Percentiles rank a stretch among this genome's conserved stretches.
phyloP scores from a whole-genome alignment of 2,113 vertebrate genomes.

The Alces alces region DNA sequence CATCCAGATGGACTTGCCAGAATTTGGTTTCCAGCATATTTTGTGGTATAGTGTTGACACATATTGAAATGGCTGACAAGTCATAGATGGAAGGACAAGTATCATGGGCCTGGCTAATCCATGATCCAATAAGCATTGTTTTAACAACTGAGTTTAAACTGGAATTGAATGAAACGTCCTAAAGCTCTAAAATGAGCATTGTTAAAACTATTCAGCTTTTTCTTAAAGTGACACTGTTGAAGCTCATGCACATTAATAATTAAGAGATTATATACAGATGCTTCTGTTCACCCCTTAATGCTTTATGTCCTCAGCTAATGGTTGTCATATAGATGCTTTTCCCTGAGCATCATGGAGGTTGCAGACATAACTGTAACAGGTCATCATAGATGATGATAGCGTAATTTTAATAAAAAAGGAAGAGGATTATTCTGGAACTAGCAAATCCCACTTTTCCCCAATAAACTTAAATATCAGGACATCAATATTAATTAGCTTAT shows the following conservation, averaged over 20 bases:
- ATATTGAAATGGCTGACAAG: background rate
- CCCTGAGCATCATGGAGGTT: background rate
- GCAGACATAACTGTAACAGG: background rate
- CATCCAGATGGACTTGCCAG: background rate
- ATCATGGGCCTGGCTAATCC: background rate
- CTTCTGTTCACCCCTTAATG: background rate
- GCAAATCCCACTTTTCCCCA: background rate
- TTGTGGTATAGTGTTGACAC: background rate
- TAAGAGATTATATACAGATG: background rate
- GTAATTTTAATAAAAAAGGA: background rate
- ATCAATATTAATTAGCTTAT: background rate
- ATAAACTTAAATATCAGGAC: background rate
- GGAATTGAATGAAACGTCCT: background rate
- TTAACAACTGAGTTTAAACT: background rate
- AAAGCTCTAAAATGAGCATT: background rate
- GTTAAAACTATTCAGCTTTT: background rate
- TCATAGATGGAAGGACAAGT: background rate
- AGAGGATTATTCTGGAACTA: background rate
- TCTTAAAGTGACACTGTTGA: background rate
- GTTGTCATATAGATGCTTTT: background rate
- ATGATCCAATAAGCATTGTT: background rate
- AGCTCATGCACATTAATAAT: background rate
- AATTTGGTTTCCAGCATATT: background rate
- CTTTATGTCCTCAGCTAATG: background rate
- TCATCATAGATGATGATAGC: background rate